phyloP scores from a whole-genome alignment of 2,113 vertebrate species.

The Phyllostomus hastatus region DNA sequence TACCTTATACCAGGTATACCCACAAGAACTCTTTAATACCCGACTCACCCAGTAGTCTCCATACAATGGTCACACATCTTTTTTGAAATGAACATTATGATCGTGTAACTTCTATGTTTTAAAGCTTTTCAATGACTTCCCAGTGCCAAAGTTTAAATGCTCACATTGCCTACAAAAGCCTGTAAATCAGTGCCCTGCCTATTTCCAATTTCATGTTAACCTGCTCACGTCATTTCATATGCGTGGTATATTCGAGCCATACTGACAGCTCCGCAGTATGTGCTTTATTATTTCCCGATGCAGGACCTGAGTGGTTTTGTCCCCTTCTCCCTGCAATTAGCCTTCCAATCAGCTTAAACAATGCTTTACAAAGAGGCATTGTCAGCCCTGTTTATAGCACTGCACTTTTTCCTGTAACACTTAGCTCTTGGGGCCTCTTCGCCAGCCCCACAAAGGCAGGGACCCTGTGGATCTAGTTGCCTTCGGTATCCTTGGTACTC shows the following conservation, averaged over 20 bases:
- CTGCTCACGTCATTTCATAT: not conserved
- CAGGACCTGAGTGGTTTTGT: not conserved
- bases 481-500: not conserved
- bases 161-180: not conserved
- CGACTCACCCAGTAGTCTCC: not conserved
- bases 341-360: not conserved
- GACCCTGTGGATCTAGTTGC: not conserved
- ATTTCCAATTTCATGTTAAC: not conserved
- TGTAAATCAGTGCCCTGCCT: not conserved
- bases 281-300: not conserved
- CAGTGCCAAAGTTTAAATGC: not conserved
- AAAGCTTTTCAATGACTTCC: not conserved
- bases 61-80: not conserved
- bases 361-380: not conserved
- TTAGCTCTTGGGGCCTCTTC: not conserved
- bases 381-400: not conserved
- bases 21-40: not conserved
- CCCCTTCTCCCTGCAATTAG: not conserved
- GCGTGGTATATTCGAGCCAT: not conserved
- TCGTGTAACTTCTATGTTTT: not conserved
- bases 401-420: not conserved
- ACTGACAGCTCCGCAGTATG: not conserved
- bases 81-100: slow-evolving; percentile 17
- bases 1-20: not conserved
- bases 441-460: not conserved